phyloP scores from a whole-genome alignment of 2,888 invertebrate genomes.

The Fragum whitleyi region DNA sequence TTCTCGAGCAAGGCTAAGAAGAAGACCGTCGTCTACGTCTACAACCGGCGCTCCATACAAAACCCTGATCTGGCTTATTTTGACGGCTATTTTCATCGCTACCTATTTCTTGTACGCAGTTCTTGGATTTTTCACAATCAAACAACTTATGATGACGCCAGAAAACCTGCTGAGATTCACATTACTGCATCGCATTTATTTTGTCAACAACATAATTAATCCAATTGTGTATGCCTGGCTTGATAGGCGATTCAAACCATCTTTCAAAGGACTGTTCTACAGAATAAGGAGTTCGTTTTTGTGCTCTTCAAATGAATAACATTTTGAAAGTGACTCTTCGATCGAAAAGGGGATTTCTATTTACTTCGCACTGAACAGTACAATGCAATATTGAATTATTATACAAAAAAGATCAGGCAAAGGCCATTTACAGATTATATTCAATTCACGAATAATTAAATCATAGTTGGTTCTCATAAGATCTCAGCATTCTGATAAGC shows the following conservation, averaged over 20 bases:
- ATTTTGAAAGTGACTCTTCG: too few species aligned
- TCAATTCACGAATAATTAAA: too few species aligned
- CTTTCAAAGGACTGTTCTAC: slow-evolving; percentile 26
- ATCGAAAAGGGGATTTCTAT: too few species aligned
- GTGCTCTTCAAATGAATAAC: not conserved
- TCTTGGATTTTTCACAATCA: slow-evolving; percentile 29
- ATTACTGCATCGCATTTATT: slow-evolving; percentile 42
- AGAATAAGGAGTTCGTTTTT: not conserved
- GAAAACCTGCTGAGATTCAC: slow-evolving; percentile 16
- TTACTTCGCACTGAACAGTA: too few species aligned
- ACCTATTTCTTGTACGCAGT: slow-evolving; percentile 43
- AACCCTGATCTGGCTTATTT: slow-evolving; percentile 56
- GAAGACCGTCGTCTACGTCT: slow-evolving; percentile 33
- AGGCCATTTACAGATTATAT: too few species aligned
- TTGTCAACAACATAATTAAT: slow-evolving; percentile 52
- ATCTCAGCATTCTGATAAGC: too few species aligned
- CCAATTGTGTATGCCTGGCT: slow-evolving; percentile 48
- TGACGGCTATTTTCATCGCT: slow-evolving; percentile 48
- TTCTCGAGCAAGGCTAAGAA: slow-evolving; percentile 20
- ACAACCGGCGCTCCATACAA: slow-evolving; percentile 44
- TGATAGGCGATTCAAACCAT: slow-evolving; percentile 45
- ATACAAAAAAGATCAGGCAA: too few species aligned
- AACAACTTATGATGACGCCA: slow-evolving; percentile 23
- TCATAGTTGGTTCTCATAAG: too few species aligned
- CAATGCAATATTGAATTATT: too few species aligned